Evolutionary conservation across 2,797 vertebrate species (phyloP).

Genomic region (Eremophila alpestris): DNA sequence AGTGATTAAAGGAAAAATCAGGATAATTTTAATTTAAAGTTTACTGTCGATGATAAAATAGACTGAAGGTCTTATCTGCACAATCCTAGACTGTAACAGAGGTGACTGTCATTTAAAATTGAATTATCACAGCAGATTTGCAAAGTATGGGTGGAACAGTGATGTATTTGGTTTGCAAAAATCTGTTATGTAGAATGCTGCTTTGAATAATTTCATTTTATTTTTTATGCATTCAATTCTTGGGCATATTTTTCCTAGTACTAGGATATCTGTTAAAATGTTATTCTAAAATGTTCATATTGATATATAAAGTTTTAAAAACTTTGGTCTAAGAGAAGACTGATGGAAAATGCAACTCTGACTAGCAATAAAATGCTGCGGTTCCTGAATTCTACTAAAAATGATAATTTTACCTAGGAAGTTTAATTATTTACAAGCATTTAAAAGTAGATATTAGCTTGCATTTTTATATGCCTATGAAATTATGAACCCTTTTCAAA

Average conservation of each 20-base stretch:
- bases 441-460: neutral
- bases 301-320: neutral
- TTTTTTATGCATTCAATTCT: neutral
- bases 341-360: neutral
- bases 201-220: rapidly evolving
- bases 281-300: neutral
- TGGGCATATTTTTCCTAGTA: neutral
- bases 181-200: neutral
- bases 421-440: neutral
- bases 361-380: neutral
- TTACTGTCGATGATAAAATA: neutral
- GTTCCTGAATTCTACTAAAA: neutral
- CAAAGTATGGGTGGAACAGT: neutral
- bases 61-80: neutral
- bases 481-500: neutral
- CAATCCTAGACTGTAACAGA: neutral
- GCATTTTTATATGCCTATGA: neutral
- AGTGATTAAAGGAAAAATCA: neutral
- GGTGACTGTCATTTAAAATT: neutral
- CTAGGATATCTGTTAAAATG: neutral
- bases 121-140: neutral
- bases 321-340: neutral
- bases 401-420: neutral
- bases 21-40: neutral
- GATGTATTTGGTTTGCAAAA: neutral